Percentiles rank a stretch among this genome's conserved stretches.
Conservation (phyloP, 2,113 vertebrate species). For the Potamarius usumacintae region DNA sequence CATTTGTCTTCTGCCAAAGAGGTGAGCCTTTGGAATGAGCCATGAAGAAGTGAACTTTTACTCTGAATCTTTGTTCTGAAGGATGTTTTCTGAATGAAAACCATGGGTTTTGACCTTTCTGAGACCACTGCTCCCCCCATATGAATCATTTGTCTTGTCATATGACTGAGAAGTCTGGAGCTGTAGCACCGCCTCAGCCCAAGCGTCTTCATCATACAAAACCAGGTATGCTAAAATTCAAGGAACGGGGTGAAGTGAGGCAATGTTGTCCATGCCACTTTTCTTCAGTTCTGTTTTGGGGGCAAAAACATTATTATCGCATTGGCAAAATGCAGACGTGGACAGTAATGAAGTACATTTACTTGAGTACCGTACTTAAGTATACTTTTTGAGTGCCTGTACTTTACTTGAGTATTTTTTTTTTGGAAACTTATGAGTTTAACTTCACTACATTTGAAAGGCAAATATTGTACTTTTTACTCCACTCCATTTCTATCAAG, state of each 20-base stretch:
- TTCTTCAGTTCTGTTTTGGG: neutral
- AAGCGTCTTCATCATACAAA: neutral
- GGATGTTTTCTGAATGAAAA: neutral
- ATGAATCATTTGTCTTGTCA: neutral
- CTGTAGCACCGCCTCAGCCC: neutral
- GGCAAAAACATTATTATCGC: too few relatives aligned
- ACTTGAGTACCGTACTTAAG: too few relatives aligned
- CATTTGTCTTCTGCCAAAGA: neutral
- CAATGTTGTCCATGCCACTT: neutral
- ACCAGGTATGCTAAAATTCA: neutral
- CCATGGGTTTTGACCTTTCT: neutral
- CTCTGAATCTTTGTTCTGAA: neutral
- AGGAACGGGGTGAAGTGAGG: neutral
- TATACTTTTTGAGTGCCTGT: too few relatives aligned
- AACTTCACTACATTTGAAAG: too few relatives aligned
- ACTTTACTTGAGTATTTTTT: too few relatives aligned
- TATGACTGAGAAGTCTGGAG: neutral
- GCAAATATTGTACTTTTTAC: too few relatives aligned
- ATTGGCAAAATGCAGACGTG: too few relatives aligned
- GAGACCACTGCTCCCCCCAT: neutral
- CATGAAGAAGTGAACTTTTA: too few relatives aligned
- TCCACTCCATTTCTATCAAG: too few relatives aligned
- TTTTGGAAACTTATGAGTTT: too few relatives aligned
- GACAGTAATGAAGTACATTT: too few relatives aligned
- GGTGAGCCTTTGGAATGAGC: too few relatives aligned